Evolutionary conservation across 2,797 vertebrate species (phyloP), one percentile per base, ranked within the genome.

Genomic region (Sebastolobus altivelis): DNA sequence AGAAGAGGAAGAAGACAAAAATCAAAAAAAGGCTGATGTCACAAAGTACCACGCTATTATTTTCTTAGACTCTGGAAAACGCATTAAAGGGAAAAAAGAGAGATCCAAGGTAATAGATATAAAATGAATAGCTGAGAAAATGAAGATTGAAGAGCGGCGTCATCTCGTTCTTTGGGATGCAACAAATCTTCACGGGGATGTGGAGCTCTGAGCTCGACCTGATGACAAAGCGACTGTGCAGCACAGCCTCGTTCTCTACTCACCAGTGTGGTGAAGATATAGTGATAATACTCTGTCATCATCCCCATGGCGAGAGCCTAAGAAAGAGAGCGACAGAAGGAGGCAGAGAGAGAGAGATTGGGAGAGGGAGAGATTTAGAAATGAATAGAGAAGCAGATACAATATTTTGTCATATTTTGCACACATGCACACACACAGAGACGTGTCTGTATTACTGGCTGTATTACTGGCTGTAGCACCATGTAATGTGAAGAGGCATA

Each of bases 231-330:
- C 1, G 49, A 52, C 29, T 65, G 66, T 72, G 72, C 62, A 67
- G 79, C 59, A 55, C 40, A 69, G 77, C 5, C 54, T 68, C 43
- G 12, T 75, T 73, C 79, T 88, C 70, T 91, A 97, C 98, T 98
- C 97, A 99, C 98, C 97, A 99, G 92, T 83, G 98, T 99, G 74
- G 98, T 99, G 95, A 99, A 99, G 94, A 99, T 99, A 82, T 99
- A 99, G 94, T 99, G 98, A 93, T 99, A 99, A 89, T 99, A 99
- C 94, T 99, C 98, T 71, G 98, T 99, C 98, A 99, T 99, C 98
- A 99, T 99, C 86, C 98, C 98, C 98, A 99, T 99, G 88, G 98
- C 97, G 80, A 99, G 96, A 92, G 97, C 98, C 98, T 99, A 22
- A 82, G 69, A 86, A 46, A 65, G 69, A 87, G 40, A 84, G 71